Conservation (phyloP, 2,888 invertebrate species). For the Zelleria hepariella region DNA sequence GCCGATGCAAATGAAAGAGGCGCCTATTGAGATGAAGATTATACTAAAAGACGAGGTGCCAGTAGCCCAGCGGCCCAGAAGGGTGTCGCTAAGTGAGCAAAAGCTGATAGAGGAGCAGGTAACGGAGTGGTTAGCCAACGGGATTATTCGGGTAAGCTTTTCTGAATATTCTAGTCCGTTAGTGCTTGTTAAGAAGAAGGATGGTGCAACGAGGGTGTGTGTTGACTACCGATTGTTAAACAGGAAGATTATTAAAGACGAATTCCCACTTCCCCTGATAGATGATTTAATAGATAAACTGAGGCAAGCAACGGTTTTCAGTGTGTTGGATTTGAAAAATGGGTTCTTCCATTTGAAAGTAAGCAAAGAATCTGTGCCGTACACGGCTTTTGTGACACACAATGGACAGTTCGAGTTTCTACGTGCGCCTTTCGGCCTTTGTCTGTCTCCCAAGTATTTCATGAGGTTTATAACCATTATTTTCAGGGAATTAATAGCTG, state of each 20-base stretch:
- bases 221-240: neutral
- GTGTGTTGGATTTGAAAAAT: slow-evolving; percentile 24
- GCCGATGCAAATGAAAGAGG: neutral
- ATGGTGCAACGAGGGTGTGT: neutral
- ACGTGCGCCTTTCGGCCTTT: slow-evolving; percentile 5
- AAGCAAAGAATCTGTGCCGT: slow-evolving; percentile 32
- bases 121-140: neutral
- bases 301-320: slow-evolving; percentile 15
- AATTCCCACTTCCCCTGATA: slow-evolving; percentile 21
- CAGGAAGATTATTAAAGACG: neutral
- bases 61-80: neutral
- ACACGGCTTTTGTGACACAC: too few relatives aligned
- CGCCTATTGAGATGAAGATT: neutral
- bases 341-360: slow-evolving; percentile 34
- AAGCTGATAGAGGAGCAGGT: neutral
- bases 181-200: too few relatives aligned
- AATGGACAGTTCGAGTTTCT: too few relatives aligned
- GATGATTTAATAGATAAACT: slow-evolving; percentile 36
- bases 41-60: neutral
- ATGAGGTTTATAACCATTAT: slow-evolving; percentile 20
- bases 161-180: too few relatives aligned
- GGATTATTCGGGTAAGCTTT: too few relatives aligned
- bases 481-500: slow-evolving; percentile 14
- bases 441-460: slow-evolving; percentile 33
- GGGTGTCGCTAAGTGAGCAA: neutral